Conservation (phyloP, 2,888 invertebrate species). For the Fabriciana adippe region DNA sequence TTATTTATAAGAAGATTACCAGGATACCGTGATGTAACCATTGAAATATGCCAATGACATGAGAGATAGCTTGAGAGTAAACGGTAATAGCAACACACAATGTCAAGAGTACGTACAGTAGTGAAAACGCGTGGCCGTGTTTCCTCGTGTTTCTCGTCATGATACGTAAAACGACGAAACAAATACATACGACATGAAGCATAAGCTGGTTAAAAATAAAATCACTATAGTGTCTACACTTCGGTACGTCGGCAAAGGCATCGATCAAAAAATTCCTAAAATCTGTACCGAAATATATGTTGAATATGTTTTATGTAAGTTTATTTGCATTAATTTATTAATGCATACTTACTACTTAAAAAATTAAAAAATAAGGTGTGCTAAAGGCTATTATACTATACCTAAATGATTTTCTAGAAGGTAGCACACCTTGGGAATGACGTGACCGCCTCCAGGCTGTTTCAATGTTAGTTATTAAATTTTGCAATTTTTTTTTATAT, state of each 20-base stretch:
- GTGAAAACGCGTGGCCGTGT: constrained; percentile 38
- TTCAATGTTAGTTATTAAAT: too few species aligned
- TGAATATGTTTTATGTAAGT: too few species aligned
- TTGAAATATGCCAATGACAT: constrained; percentile 58
- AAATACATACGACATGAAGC: constrained; percentile 10
- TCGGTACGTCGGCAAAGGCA: background rate
- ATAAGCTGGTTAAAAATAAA: constrained; percentile 37
- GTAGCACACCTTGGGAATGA: too few species aligned
- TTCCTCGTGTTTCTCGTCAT: constrained; percentile 33
- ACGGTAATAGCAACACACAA: constrained; percentile 61
- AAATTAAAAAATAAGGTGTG: too few species aligned
- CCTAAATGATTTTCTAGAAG: too few species aligned
- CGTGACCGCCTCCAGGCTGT: too few species aligned
- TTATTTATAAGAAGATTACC: constrained; percentile 26
- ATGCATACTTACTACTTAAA: too few species aligned
- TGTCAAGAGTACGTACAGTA: constrained; percentile 69
- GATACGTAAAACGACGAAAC: constrained; percentile 35
- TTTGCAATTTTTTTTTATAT: too few species aligned
- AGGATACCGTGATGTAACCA: constrained; percentile 53
- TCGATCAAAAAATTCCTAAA: constrained; percentile 12
- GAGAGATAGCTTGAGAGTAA: constrained; percentile 46
- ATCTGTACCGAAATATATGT: too few species aligned
- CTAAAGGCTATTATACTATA: too few species aligned
- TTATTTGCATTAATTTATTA: too few species aligned
- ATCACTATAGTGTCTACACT: constrained; percentile 7